A percentile compares a stretch with the other conserved stretches of the same genome.
phyloP scores from a whole-genome alignment of 2,113 vertebrate genomes.

The Cynocephalus volans region DNA sequence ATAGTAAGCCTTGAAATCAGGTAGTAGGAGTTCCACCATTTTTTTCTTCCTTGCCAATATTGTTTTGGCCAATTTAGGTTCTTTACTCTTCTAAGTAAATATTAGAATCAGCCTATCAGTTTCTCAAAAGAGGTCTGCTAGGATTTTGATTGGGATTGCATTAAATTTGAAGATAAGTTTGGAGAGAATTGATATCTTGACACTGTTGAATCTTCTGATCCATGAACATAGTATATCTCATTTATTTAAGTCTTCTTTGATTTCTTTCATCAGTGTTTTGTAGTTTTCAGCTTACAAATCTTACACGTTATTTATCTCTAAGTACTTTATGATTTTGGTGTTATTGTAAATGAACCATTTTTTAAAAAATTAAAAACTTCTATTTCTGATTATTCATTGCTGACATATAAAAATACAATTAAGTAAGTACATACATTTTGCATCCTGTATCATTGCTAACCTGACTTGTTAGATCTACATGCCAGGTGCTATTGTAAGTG shows the following conservation, averaged over 20 bases:
- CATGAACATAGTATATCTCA: background rate
- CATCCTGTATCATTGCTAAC: background rate
- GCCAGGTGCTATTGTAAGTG: background rate
- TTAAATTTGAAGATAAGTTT: background rate
- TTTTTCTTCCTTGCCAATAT: background rate
- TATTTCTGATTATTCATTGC: background rate
- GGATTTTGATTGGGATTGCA: background rate
- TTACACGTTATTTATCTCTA: background rate
- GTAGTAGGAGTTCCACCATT: background rate
- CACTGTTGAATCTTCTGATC: background rate
- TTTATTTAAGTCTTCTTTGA: background rate
- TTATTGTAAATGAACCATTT: background rate
- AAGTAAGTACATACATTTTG: background rate
- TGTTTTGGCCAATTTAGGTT: background rate
- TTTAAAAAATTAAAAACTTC: background rate
- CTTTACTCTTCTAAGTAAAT: slow-evolving; percentile 16
- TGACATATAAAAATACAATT: background rate
- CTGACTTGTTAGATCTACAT: background rate
- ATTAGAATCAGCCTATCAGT: background rate
- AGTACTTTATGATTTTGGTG: background rate
- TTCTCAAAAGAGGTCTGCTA: background rate
- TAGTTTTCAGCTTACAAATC: background rate
- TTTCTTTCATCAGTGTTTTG: background rate
- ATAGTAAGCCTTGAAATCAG: background rate
- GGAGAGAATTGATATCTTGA: background rate